Evolutionary conservation across 2,888 invertebrate genomes (phyloP), one percentile per base, ranked within the genome.

Genomic region (Lepidocyrtoides sp.): DNA sequence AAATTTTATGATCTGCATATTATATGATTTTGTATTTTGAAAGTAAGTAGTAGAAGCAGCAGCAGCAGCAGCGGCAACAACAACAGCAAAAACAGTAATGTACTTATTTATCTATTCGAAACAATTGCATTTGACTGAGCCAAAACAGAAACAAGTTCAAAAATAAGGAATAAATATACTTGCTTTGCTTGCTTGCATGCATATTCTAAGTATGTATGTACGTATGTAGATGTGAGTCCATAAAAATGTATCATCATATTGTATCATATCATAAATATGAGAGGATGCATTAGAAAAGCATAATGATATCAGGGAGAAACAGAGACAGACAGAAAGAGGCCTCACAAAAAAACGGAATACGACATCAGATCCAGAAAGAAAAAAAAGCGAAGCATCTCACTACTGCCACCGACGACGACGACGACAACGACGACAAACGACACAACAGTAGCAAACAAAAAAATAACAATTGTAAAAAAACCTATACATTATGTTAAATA

Each of bases 1-100:
- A 83, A 83, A 72, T 91, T 91, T 91, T 91, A 91, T 82, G 86
- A 91, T 82, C 91, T 91, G 69, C 86, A 86, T 86, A 91, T 85
- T 66, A 90, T 83, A 82, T 63, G 17, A 79, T 36, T 75, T 4
- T 36, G 17, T n/a, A 2, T 20, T 7, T 23, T 60, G 23, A n/a
- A n/a, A n/a, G 26, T 60, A n/a, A 2, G 72, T n/a, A 36, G 36
- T 36, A 2, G 7, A 2, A 4, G 36, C 7, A 36, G 36, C 36
- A 36, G 36, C 36, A 36, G 36, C 36, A 36, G 72, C 2, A 2
- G 72, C 2, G 7, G 36, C 7, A 2, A 36, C 36, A 4, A 7
- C 7, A 36, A 7, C 36, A 36, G 36, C 36, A 36, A 7, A 2
- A 36, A 41, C 2, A 69, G 32, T 89, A 84, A 84, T 90, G 54